A percentile compares a stretch with the other conserved stretches of the same genome.
phyloP scores from a whole-genome alignment of 2,797 vertebrate species.

The Phoxinus dragarum region DNA sequence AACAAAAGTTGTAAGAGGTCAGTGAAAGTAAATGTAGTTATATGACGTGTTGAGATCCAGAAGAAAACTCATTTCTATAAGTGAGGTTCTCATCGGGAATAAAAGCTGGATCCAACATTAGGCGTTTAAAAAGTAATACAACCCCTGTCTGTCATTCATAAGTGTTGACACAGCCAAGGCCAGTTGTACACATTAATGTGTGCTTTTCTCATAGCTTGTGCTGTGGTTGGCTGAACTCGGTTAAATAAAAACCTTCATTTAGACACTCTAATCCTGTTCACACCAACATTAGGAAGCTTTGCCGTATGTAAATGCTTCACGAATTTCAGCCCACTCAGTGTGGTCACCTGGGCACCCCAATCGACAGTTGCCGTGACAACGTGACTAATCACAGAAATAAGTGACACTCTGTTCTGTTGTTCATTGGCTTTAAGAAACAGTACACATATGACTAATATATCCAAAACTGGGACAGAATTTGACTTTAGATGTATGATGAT shows the following conservation, averaged over 20 bases:
- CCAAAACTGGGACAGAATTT: slow-evolving; percentile 10
- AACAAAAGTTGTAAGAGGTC: slow-evolving; percentile 7
- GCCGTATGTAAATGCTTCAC: slow-evolving; percentile 40
- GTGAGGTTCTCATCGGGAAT: background rate
- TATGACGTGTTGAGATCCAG: background rate
- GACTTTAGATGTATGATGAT: background rate
- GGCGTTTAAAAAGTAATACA: slow-evolving; percentile 1
- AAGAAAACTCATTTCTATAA: background rate
- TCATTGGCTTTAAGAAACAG: slow-evolving; percentile 12
- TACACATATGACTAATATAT: slow-evolving; percentile 24
- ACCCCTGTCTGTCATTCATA: background rate
- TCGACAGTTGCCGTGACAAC: slow-evolving; percentile 48
- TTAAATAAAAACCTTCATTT: slow-evolving; percentile 32
- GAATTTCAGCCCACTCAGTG: slow-evolving; percentile 44
- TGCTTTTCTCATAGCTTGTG: slow-evolving; percentile 27
- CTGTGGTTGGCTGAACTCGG: background rate
- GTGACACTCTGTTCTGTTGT: slow-evolving; percentile 18
- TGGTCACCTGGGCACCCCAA: slow-evolving; percentile 46
- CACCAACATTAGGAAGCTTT: slow-evolving; percentile 21
- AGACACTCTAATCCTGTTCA: slow-evolving; percentile 9
- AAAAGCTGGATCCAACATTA: background rate
- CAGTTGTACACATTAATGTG: background rate
- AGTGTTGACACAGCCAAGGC: slow-evolving; percentile 33
- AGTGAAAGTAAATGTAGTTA: slow-evolving; percentile 3
- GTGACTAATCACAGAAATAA: slow-evolving; percentile 46